Base-by-base conservation (phyloP, 1,140 invertebrate species). In the Danaus plexippus region DNA sequence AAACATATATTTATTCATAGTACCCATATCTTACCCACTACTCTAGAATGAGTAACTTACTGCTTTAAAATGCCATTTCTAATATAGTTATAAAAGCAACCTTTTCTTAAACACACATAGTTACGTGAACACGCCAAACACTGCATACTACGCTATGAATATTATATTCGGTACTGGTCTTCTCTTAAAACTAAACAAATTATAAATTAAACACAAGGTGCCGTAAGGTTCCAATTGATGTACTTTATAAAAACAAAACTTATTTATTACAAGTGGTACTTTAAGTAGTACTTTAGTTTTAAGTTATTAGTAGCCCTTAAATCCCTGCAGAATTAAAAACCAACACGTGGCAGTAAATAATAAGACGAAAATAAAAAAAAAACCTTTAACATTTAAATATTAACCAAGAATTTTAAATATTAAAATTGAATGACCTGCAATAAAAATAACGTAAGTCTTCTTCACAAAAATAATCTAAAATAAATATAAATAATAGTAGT, bases 111-210 rank as follows among this genome's bases (percentile, higher is more conserved):
- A 10, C 11, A 54, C 44, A 49, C n/a, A 32, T 56, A n/a, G n/a
- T 32, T 32, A 32, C 22, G 22, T 32, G 22, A 32, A 32, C 22
- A 32, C 22, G 22, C 7, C 44, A 45, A 50, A 52, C 44, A 54
- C 9, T 43, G 15, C 7, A 53, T 44, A 41, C 43, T 10, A 45
- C 10, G 57, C 22, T 69, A 52, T 75, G 78, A 81, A 68, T 81
- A 79, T 80, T 79, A 72, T 64, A 62, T 77, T 77, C 71, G 76
- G 78, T 79, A 81, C 78, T 81, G 76, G 78, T 67, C 67, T 70
- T 68, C 61, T 1, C 55, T 32, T 22, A 58, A 59, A 43, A 45
- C 11, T 47, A 47, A 51, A 71, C 56, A 54, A 52, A 57, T 11
- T 32, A 51, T 66, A 45, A 59, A 60, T 6, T 48, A 58, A 73